Evolutionary conservation across 1,140 invertebrate genomes (phyloP), one percentile per base, ranked within the genome.

Genomic region (Drosophila arizonae): DNA sequence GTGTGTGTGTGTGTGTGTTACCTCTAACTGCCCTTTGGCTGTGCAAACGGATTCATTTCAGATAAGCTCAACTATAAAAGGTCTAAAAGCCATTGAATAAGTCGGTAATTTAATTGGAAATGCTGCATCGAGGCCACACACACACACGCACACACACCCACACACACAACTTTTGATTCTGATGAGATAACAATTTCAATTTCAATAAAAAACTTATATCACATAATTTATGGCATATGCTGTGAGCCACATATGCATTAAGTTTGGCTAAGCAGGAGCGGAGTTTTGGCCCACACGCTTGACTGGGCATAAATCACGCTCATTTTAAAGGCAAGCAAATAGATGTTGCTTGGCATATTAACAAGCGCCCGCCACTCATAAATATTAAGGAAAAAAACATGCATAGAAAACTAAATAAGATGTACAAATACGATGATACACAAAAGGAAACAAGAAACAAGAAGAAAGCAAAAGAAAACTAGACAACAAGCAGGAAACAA

Each of bases 351-450:
- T 58, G 21, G 65, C 81, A 75, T 86, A 85, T 85, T 85, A 86
- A 86, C 77, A 81, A 77, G 71, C 63, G 71, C 63, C 54, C 51
- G 51, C 54, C 51, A 68, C 69, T 74, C 77, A 79, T 86, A 85
- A 78, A 81, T 86, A 66, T 45, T 46, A 77, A 24, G 21, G 21
- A 24, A 24, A 66, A 63, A 45, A 46, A 66, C 64, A 81, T 81
- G 52, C 67, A 61, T 58, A 51, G 69, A 71, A 77, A 74, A 54
- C 51, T 26, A 43, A 67, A 72, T 67, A 67, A 72, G 50, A 48
- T 72, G 62, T 72, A 21, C 62, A 66, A 54, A 60, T 56, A 58
- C 51, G 24, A 54, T 11, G 17, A 45, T 36, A 33, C 50, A 52
- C 43, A 48, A 56, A 68, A 54, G 56, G 68, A 65, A 64, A 66